Evolutionary conservation across 1,140 invertebrate genomes (phyloP).

Genomic region (Ips nitidus): DNA sequence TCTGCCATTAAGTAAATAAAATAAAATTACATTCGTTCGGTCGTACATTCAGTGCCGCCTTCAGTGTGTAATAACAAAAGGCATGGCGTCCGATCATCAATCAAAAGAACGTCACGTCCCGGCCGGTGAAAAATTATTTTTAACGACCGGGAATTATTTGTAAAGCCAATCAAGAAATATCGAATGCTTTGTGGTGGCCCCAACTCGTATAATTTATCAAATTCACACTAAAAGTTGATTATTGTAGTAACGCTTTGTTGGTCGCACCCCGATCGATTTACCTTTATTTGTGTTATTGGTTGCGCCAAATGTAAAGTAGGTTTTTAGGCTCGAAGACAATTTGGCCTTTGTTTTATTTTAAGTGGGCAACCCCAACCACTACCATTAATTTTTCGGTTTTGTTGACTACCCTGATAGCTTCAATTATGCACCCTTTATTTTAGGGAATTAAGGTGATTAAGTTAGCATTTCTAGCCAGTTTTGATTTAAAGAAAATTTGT

Average conservation of each 20-base stretch:
- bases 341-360: background rate
- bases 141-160: conserved; percentile 32
- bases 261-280: conserved; percentile 10
- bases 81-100: conserved; percentile 17
- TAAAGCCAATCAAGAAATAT: conserved; percentile 34
- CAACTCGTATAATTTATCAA: conserved; percentile 26
- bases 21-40: conserved; percentile 13
- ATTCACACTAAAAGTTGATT: conserved; percentile 31
- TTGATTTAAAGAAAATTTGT: too few species aligned
- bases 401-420: too few species aligned
- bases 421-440: too few species aligned
- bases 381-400: too few species aligned
- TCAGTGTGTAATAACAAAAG: conserved; percentile 24
- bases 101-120: conserved; percentile 28
- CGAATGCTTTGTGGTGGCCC: conserved; percentile 24
- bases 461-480: too few species aligned
- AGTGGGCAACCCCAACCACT: too few species aligned
- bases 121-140: conserved; percentile 31
- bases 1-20: conserved; percentile 25
- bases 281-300: background rate
- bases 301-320: background rate
- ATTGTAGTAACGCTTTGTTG: conserved; percentile 10
- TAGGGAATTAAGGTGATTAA: too few species aligned
- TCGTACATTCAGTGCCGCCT: conserved; percentile 9
- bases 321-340: background rate